These are phyloP conservation scores for Diogma glabrata DNA, from an alignment of 2,888 invertebrate species.

Conservation along the genomic window DNA sequence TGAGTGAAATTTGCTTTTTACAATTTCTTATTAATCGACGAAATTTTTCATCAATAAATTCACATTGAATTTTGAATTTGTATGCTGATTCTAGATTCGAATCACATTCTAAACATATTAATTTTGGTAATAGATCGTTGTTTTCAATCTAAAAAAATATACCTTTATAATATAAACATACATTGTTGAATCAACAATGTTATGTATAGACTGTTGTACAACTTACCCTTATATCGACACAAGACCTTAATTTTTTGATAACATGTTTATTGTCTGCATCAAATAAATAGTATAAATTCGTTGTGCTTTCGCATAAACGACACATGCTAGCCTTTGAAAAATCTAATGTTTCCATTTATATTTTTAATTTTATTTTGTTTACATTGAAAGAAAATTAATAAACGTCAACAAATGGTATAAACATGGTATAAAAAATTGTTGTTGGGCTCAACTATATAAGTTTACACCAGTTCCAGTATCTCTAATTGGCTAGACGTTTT, in stretches of 20 bases:
- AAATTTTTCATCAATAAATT: conserved; percentile 18
- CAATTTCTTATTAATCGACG: conserved; percentile 9
- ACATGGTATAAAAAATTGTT: too few species aligned
- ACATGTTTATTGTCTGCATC: conserved; percentile 11
- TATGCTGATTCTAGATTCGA: conserved; percentile 18
- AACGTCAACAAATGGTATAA: too few species aligned
- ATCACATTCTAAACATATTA: conserved; percentile 18
- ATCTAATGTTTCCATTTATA: too few species aligned
- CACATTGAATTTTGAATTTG: conserved; percentile 20
- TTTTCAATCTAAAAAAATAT: conserved; percentile 17
- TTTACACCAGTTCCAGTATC: too few species aligned
- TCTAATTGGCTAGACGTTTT: too few species aligned
- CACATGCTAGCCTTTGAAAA: too few species aligned
- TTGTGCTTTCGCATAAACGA: conserved; percentile 15
- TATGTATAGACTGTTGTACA: background rate
- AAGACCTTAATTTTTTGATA: conserved; percentile 14
- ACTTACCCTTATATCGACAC: conserved; percentile 15
- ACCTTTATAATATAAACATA: background rate
- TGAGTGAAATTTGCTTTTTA: background rate
- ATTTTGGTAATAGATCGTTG: conserved; percentile 19
- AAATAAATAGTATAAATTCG: conserved; percentile 14
- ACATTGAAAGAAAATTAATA: too few species aligned
- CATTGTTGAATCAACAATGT: too few species aligned
- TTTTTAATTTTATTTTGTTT: too few species aligned
- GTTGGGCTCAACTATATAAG: too few species aligned